Conservation (phyloP, 2,888 invertebrate species). For the Exephanes ischioxanthus region DNA sequence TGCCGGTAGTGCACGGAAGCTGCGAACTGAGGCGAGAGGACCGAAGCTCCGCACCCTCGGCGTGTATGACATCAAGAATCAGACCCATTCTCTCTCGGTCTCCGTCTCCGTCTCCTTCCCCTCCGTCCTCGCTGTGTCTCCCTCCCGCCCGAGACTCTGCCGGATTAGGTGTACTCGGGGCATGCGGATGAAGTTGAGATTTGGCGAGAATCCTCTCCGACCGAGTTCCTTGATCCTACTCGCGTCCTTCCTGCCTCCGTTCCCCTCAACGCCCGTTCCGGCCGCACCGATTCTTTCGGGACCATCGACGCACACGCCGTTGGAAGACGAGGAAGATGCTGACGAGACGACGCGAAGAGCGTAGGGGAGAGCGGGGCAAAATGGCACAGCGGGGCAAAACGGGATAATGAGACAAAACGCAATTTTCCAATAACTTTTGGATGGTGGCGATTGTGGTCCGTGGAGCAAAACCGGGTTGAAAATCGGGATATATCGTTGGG, state of each 20-base stretch:
- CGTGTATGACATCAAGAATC: conserved; percentile 36
- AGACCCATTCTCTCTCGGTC: conserved; percentile 33
- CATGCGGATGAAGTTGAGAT: conserved; percentile 34
- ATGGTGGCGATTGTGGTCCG: too few species aligned
- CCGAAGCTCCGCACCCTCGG: conserved; percentile 25
- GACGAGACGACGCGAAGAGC: neutral
- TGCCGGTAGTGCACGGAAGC: conserved; percentile 18
- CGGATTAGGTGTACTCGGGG: conserved; percentile 43
- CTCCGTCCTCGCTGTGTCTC: neutral
- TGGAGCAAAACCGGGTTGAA: too few species aligned
- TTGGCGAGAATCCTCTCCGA: conserved; percentile 30
- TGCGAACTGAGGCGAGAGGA: conserved; percentile 27
- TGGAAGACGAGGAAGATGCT: neutral
- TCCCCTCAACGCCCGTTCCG: neutral
- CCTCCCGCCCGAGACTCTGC: conserved; percentile 13
- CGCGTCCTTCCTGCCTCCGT: neutral
- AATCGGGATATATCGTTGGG: too few species aligned
- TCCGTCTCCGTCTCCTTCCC: neutral
- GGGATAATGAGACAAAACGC: too few species aligned
- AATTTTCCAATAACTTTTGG: too few species aligned
- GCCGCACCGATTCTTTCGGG: neutral
- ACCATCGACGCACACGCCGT: neutral
- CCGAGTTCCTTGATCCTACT: conserved; percentile 34
- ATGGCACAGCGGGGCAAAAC: too few species aligned
- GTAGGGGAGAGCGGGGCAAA: too few species aligned